Conservation (phyloP, 2,113 vertebrate genomes). For the Perca flavescens region DNA sequence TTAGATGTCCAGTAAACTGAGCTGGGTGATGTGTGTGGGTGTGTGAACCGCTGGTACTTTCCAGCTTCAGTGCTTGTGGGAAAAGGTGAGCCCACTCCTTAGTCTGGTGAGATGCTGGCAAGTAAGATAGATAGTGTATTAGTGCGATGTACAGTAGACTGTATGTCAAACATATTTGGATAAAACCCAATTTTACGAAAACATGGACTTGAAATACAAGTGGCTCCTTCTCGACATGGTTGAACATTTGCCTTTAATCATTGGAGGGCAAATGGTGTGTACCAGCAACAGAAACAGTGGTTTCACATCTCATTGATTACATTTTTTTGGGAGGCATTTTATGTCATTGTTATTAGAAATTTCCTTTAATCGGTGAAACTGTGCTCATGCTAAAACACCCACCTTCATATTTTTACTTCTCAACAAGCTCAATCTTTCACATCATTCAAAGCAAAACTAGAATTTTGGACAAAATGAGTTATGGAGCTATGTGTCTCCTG, state of each 20-base stretch:
- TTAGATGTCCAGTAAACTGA: conserved; percentile 22
- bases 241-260: no score
- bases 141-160: not conserved
- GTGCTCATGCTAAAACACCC: not conserved
- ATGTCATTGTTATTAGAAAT: not conserved
- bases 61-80: not conserved
- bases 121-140: not conserved
- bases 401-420: not conserved
- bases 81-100: not conserved
- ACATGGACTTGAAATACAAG: not conserved
- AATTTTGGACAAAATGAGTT: not conserved
- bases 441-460: not conserved
- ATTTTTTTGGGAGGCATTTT: not conserved
- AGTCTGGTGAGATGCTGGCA: not conserved
- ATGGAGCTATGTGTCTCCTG: not conserved
- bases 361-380: not conserved
- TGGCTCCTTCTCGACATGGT: not conserved
- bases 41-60: not conserved
- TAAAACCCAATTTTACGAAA: not conserved
- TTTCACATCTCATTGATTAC: not conserved
- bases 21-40: not conserved
- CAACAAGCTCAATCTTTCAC: not conserved
- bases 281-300: not conserved
- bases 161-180: not conserved
- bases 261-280: not conserved